A percentile compares a stretch with the other conserved stretches of the same genome.
phyloP scores from a whole-genome alignment of 2,113 vertebrate species.

The Psammodynastes pulverulentus region DNA sequence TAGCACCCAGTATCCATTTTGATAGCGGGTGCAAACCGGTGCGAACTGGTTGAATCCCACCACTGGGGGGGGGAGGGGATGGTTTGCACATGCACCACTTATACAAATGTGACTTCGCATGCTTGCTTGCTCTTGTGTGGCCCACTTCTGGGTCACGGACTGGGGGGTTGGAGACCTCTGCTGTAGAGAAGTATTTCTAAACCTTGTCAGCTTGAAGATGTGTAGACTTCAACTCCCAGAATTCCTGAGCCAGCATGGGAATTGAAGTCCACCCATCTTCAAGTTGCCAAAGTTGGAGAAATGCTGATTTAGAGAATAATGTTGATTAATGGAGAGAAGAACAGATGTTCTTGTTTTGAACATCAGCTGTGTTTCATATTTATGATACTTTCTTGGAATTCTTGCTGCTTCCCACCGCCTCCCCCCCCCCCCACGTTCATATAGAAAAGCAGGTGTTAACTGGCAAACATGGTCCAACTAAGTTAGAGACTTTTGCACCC shows the following conservation, averaged over 20 bases:
- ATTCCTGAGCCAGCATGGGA: background rate
- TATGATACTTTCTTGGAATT: background rate
- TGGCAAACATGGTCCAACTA: background rate
- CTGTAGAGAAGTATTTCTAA: background rate
- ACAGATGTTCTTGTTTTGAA: background rate
- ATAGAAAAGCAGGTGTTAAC: background rate
- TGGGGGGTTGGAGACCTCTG: background rate
- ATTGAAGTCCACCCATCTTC: background rate
- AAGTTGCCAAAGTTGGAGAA: background rate
- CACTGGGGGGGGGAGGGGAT: no score
- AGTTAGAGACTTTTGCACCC: background rate
- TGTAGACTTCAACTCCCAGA: background rate
- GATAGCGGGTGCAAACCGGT: no score
- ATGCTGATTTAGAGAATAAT: background rate
- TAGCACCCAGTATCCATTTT: no score
- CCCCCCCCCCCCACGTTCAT: no score
- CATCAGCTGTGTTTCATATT: background rate
- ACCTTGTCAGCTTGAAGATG: background rate
- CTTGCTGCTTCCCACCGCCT: background rate
- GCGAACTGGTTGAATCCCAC: no score
- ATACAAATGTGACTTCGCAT: background rate
- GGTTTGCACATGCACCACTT: background rate
- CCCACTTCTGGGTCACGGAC: background rate
- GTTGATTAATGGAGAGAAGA: background rate
- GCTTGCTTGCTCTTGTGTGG: background rate